Percentiles rank a stretch among this genome's conserved stretches.
phyloP scores from a whole-genome alignment of 2,797 vertebrate species.

The Dryobates pubescens region DNA sequence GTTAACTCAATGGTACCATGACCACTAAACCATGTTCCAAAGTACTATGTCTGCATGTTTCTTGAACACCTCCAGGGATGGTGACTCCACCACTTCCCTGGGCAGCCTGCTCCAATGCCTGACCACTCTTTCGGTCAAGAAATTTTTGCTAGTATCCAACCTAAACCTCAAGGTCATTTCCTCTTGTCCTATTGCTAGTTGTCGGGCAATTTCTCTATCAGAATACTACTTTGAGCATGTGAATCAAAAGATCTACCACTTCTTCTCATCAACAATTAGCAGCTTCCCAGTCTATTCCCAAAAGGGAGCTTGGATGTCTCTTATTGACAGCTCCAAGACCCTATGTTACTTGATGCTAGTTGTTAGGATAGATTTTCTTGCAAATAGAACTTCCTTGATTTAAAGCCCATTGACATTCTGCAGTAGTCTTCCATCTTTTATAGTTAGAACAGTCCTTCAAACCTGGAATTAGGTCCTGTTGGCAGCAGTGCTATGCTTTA shows the following conservation, averaged over 20 bases:
- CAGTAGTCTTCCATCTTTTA: background rate
- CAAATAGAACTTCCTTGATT: background rate
- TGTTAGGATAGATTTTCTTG: background rate
- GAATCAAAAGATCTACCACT: slow-evolving; percentile 9
- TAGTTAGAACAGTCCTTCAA: background rate
- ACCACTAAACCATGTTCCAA: too few species aligned
- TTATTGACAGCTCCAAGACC: background rate
- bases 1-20: too few species aligned
- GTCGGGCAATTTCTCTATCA: background rate
- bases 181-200: too few species aligned
- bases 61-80: too few species aligned
- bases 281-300: background rate
- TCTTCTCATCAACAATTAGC: slow-evolving; percentile 15
- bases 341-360: background rate
- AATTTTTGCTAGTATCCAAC: too few species aligned
- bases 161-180: too few species aligned
- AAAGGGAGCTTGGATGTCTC: background rate
- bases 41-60: too few species aligned
- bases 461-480: background rate
- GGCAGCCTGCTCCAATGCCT: too few species aligned
- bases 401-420: background rate
- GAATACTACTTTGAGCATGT: background rate
- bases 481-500: background rate
- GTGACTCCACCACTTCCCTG: too few species aligned
- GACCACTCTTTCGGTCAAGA: too few species aligned